Evolutionary conservation across 1,140 invertebrate genomes (phyloP), one percentile per base, ranked within the genome.

Genomic region (Apocrypta bakeri): DNA sequence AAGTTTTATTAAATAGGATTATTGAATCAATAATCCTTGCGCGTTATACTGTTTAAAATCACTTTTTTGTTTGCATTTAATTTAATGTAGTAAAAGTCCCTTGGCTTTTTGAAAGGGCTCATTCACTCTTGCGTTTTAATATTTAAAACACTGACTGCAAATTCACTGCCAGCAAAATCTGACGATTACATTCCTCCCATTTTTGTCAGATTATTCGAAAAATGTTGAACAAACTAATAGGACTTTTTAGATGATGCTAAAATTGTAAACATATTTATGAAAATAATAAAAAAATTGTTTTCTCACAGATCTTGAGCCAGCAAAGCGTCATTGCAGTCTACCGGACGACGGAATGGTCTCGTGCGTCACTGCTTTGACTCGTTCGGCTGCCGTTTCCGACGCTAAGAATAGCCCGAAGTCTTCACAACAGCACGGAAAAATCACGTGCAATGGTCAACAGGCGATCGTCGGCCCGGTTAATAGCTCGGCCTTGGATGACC

Each of bases 401-500:
- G 90, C 91, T 29, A 88, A 88, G n/a, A 92, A 92, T 81, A 90
- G 88, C 76, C 85, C 86, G 25, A 66, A 66, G 12, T 25, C n/a
- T 0, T 25, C 63, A n/a, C 79, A 80, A 31, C 79, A 80, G 56
- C 79, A 88, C 76, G 83, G 79, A 33, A 31, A 21, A 12, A 25
- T 1, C 21, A 12, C n/a, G 21, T 29, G 21, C 24, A 17, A 40
- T 37, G 33, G 42, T 17, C 42, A 27, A 21, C 27, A 68, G 72
- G 4, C 61, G 12, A 25, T 79, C n/a, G 33, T 24, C 8, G 72
- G 82, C 8, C 64, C 80, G 71, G 63, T 82, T 7, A 78, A 78
- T 24, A 73, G 63, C 64, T 83, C 83, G 33, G 88, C 86, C 80
- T 93, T 97, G 87, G 95, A 97, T 86, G 98, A 99, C 93, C 94